Percentiles rank a stretch among this genome's conserved stretches.
Conservation (phyloP, 2,113 vertebrate genomes). For the Cranoglanis bouderius region DNA sequence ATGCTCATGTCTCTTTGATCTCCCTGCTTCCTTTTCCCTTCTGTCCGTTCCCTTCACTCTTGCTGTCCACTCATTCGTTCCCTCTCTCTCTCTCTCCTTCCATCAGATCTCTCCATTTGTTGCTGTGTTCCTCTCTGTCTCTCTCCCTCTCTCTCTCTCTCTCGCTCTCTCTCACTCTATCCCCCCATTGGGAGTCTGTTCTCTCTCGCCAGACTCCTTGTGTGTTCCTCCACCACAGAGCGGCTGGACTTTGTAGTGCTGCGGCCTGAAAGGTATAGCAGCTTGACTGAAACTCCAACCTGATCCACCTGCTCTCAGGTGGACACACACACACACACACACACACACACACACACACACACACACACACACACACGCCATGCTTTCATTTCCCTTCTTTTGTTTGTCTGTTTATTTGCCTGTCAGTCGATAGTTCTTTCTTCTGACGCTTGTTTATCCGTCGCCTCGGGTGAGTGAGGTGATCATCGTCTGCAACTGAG, state of each 20-base stretch:
- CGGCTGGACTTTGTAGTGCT: constrained; percentile 51
- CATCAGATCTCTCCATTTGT: constrained; percentile 32
- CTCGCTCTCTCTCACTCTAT: constrained; percentile 20
- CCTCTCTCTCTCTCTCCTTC: background rate
- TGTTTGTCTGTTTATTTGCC: constrained; percentile 40
- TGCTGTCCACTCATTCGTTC: background rate
- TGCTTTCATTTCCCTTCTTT: background rate
- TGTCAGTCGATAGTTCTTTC: background rate
- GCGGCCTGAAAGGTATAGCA: constrained; percentile 56
- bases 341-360: constrained; percentile 12
- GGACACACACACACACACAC: constrained; percentile 4
- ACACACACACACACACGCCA: constrained; percentile 9
- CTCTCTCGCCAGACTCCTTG: background rate
- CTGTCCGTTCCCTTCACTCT: background rate
- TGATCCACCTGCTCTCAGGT: constrained; percentile 6
- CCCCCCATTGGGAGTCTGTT: background rate
- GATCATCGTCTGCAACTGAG: constrained; percentile 50
- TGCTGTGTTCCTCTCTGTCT: constrained; percentile 38
- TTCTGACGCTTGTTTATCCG: constrained; percentile 3
- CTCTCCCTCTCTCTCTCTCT: constrained; percentile 26
- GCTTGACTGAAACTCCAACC: constrained; percentile 51
- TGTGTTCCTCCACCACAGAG: constrained; percentile 34
- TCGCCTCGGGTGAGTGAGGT: background rate
- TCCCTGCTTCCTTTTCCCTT: background rate
- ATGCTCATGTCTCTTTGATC: background rate